Base-by-base conservation (phyloP, 1,140 invertebrate genomes). In the Phortica variegata region DNA sequence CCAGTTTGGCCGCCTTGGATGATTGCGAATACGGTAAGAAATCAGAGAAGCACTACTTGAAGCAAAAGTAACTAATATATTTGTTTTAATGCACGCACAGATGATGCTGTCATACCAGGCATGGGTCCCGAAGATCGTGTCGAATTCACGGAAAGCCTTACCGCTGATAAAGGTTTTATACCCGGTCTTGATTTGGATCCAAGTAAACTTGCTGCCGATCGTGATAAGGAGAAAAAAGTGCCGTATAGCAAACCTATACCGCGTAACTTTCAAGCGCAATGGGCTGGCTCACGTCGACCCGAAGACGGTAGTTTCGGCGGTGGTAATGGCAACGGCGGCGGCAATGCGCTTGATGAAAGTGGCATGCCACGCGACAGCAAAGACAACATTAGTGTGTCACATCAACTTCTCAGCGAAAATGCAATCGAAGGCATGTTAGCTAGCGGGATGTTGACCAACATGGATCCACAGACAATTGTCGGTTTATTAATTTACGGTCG, bases 171-270 rank as follows among this genome's bases (percentile, higher is more conserved):
- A 60, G 80, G 81, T 41, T 73, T 75, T 36, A 95, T 95, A 72
- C 93, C 93, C 37, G 93, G 93, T 15, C 78, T 96, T 9, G 92
- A 95, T 78, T 82, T 93, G 58, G 88, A 91, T 65, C 82, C 85
- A 21, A 82, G 79, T n/a, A 79, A 80, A 19, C 60, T 78, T 23
- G 66, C 76, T 18, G 75, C 65, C 26, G 79, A 81, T 60, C 83
- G 86, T 31, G 87, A 88, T 52, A 85, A 87, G 54, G 83, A 87
- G 43, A 93, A 92, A 63, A 91, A 88, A 77, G 87, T 88, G 21
- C 93, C 94, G 6, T 96, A 95, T 71, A 91, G 93, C 53, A 95
- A 97, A 73, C 93, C 94, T 12, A 96, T 97, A 74, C 94, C 94
- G 3, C 86, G 90, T 58, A 93, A 94, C 66, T 98, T 97, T 79